phyloP scores from a whole-genome alignment of 2,797 vertebrate genomes.

The Pseudochaenichthys georgianus region DNA sequence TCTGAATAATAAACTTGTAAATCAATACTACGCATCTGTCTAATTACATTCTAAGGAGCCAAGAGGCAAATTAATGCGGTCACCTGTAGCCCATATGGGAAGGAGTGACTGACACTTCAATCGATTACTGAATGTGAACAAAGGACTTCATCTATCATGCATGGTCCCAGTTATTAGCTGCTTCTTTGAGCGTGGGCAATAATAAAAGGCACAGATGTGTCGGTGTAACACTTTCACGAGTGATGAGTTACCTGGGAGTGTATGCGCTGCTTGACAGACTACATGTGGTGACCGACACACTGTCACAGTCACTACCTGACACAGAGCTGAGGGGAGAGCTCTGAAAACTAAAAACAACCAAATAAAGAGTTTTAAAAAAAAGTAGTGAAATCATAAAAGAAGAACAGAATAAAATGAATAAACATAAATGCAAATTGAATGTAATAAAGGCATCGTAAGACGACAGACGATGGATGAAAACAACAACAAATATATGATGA shows the following conservation, averaged over 20 bases:
- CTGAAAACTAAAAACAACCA: slow-evolving; percentile 89
- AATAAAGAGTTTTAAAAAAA: slow-evolving; percentile 45
- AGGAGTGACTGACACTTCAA: slow-evolving; percentile 38
- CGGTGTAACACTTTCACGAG: slow-evolving; percentile 23
- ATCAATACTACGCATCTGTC: slow-evolving; percentile 13
- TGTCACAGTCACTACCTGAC: slow-evolving; percentile 94
- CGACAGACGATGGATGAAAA: slow-evolving; percentile 10
- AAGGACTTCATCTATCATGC: neutral
- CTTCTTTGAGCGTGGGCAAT: neutral
- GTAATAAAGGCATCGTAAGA: slow-evolving; percentile 16
- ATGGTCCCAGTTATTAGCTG: neutral
- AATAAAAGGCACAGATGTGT: slow-evolving; percentile 28
- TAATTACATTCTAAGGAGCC: slow-evolving; percentile 23
- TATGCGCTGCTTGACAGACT: slow-evolving; percentile 94
- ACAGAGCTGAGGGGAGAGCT: slow-evolving; percentile 91
- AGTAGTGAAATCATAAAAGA: slow-evolving; percentile 57
- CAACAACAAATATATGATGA: slow-evolving; percentile 25
- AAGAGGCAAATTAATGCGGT: slow-evolving; percentile 26
- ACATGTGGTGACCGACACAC: slow-evolving; percentile 95
- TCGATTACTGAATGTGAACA: slow-evolving; percentile 23
- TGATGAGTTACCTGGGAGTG: slow-evolving; percentile 89
- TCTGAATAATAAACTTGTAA: neutral
- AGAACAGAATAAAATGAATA: slow-evolving; percentile 29
- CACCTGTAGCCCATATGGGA: slow-evolving; percentile 17
- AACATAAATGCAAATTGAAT: slow-evolving; percentile 23